Conservation (phyloP, 2,888 invertebrate genomes). For the Trisateles emortualis region DNA sequence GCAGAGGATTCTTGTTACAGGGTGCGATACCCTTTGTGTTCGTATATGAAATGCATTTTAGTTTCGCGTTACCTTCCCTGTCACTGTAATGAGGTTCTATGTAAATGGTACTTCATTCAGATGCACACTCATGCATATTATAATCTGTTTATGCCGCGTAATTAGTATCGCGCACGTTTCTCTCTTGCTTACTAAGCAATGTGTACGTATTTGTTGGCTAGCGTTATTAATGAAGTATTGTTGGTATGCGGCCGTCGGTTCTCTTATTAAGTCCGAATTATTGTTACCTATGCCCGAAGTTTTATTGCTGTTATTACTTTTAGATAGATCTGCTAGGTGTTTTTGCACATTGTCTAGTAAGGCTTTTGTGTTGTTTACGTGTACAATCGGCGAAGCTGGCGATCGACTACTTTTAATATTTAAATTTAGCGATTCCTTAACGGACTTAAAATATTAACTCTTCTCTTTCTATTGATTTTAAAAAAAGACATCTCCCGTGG, state of each 20-base stretch:
- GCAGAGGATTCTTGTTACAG: slow-evolving; percentile 64
- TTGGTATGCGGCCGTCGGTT: background rate
- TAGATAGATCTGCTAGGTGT: background rate
- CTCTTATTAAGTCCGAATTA: slow-evolving; percentile 7
- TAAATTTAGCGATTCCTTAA: no score
- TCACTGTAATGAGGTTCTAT: slow-evolving; percentile 30
- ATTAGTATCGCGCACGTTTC: slow-evolving; percentile 34
- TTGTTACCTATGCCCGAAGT: background rate
- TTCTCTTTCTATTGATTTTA: no score
- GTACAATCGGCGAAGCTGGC: no score
- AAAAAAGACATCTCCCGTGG: no score
- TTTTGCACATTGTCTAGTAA: background rate
- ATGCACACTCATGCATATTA: slow-evolving; percentile 28
- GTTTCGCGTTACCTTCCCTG: slow-evolving; percentile 33
- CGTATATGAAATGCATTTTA: slow-evolving; percentile 56
- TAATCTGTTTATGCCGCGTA: slow-evolving; percentile 31
- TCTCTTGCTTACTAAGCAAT: slow-evolving; percentile 16
- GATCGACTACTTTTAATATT: no score
- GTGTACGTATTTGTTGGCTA: slow-evolving; percentile 1
- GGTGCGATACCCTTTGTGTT: slow-evolving; percentile 58
- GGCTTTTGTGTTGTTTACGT: background rate
- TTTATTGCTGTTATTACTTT: background rate
- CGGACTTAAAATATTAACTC: no score
- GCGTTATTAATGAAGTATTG: slow-evolving; percentile 10
- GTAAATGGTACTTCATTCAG: slow-evolving; percentile 34